These are phyloP conservation scores for Psococerastis gibbosa DNA, from an alignment of 2,888 invertebrate genomes.

Conservation along the genomic window DNA sequence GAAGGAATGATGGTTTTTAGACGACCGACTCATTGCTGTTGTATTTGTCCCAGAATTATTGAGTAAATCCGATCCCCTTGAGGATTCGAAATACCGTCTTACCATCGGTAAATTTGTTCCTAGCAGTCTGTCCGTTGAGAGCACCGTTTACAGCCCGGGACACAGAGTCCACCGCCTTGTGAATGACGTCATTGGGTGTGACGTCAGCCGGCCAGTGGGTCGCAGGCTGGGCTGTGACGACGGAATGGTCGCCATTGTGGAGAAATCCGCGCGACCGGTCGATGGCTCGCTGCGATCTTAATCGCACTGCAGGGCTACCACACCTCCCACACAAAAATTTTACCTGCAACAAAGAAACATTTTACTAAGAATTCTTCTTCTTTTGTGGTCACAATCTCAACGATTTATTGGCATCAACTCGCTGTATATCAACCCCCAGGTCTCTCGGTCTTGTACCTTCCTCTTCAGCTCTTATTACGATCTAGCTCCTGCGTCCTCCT, in stretches of 20 bases:
- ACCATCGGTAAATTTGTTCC: constrained; percentile 55
- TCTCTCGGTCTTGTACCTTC: too few relatives aligned
- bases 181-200: constrained; percentile 12
- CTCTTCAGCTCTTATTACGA: too few relatives aligned
- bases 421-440: too few relatives aligned
- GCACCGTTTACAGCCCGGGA: constrained; percentile 33
- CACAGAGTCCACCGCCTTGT: constrained; percentile 15
- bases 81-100: too few relatives aligned
- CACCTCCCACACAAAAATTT: constrained; percentile 59
- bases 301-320: constrained; percentile 48
- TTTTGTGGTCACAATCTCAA: too few relatives aligned
- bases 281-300: constrained; percentile 25
- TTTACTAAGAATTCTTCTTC: too few relatives aligned
- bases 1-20: too few relatives aligned
- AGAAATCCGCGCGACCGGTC: constrained; percentile 19
- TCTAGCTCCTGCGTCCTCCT: too few relatives aligned
- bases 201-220: constrained; percentile 13
- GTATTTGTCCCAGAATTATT: too few relatives aligned
- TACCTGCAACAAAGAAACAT: constrained; percentile 25
- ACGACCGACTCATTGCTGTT: too few relatives aligned
- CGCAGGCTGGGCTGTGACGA: constrained; percentile 15
- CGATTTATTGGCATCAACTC: too few relatives aligned
- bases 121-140: constrained; percentile 26
- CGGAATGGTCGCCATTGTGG: constrained; percentile 13
- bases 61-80: too few relatives aligned